phyloP scores from a whole-genome alignment of 2,797 vertebrate species.

The Sebastes hubbsi region DNA sequence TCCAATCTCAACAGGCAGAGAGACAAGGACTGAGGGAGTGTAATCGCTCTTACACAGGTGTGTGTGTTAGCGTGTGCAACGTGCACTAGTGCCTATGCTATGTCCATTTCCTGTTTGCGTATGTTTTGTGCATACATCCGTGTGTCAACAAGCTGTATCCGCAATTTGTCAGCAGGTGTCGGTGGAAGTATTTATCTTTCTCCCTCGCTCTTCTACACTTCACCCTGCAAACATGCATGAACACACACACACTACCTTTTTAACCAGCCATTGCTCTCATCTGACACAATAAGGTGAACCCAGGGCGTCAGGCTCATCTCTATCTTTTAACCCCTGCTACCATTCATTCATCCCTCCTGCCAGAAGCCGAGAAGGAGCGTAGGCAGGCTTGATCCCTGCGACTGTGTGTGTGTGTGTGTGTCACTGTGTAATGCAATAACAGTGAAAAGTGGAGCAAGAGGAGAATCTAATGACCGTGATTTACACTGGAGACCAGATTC shows the following conservation, averaged over 20 bases:
- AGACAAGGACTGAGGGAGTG: background rate
- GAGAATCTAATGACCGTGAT: constrained; percentile 1
- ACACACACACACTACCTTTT: background rate
- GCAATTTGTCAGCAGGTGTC: background rate
- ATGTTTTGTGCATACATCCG: background rate
- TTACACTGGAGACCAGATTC: constrained; percentile 8
- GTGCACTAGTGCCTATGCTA: background rate
- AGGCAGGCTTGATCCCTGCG: background rate
- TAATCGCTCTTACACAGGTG: constrained; percentile 19
- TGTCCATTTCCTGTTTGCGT: background rate
- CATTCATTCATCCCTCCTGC: constrained; percentile 1
- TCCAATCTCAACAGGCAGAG: constrained; percentile 20
- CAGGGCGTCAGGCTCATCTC: background rate
- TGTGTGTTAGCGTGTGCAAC: background rate
- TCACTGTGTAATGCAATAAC: constrained; percentile 1
- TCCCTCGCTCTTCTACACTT: background rate
- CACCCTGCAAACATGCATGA: background rate
- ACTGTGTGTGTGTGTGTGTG: background rate
- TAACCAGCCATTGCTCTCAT: background rate
- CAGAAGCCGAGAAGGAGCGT: background rate
- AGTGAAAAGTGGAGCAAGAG: background rate
- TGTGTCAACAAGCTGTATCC: background rate
- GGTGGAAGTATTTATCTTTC: background rate
- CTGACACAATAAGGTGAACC: background rate
- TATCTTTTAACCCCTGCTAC: constrained; percentile 11